Percentiles rank a stretch among this genome's conserved stretches.
These are phyloP conservation scores for Subacronicta megacephala DNA, from an alignment of 2,888 invertebrate species.

Conservation along the genomic window DNA sequence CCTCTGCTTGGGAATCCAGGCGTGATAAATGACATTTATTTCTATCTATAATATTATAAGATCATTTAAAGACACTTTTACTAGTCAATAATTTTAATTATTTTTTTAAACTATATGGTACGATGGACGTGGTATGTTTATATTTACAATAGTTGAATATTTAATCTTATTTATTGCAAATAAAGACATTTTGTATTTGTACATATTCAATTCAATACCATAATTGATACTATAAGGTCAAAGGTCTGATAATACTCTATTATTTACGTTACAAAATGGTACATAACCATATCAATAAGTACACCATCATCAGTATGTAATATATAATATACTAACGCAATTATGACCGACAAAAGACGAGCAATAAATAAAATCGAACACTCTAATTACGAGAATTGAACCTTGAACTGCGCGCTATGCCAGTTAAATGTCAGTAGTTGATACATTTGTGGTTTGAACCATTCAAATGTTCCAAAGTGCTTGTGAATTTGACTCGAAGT, in stretches of 20 bases:
- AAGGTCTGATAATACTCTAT: neutral
- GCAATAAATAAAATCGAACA: constrained; percentile 54
- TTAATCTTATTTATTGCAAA: no score
- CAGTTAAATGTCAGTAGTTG: constrained; percentile 47
- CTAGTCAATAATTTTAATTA: no score
- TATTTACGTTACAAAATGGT: constrained; percentile 27
- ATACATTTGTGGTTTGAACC: constrained; percentile 44
- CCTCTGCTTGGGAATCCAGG: no score
- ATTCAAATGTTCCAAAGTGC: constrained; percentile 30
- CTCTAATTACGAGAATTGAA: constrained; percentile 49
- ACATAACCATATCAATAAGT: constrained; percentile 15
- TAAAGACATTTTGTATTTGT: no score
- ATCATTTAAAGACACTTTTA: no score
- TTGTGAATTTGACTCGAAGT: constrained; percentile 27
- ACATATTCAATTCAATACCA: no score
- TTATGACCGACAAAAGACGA: constrained; percentile 44
- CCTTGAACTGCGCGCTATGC: constrained; percentile 56
- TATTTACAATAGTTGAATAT: no score
- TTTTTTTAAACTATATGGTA: no score
- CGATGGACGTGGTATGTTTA: no score
- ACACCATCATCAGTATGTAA: no score
- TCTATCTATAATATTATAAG: no score
- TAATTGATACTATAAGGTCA: neutral
- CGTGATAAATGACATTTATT: no score
- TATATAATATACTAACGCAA: constrained; percentile 29